Evolutionary conservation across 1,140 invertebrate species (phyloP).

Genomic region (Trialeurodes vaporariorum): DNA sequence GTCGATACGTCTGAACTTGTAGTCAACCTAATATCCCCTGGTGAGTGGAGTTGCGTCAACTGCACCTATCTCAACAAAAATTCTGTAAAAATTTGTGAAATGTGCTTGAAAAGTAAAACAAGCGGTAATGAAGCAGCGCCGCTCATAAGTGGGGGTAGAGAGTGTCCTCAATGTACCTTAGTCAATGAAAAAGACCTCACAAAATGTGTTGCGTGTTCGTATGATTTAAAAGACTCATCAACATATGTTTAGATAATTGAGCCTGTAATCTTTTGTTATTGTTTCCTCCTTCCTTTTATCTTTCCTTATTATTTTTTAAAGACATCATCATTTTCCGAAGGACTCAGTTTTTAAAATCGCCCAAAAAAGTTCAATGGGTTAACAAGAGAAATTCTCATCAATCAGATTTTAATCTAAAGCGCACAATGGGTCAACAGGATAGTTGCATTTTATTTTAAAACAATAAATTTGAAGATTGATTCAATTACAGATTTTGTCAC

Average conservation of each 20-base stretch:
- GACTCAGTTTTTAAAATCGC: too few relatives aligned
- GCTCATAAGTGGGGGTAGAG: slow-evolving; percentile 56
- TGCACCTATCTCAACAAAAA: slow-evolving; percentile 57
- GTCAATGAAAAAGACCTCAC: slow-evolving; percentile 57
- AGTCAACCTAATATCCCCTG: slow-evolving; percentile 16
- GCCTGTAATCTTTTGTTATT: not conserved
- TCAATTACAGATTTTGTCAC: too few relatives aligned
- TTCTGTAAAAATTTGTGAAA: slow-evolving; percentile 52
- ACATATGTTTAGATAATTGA: slow-evolving; percentile 51
- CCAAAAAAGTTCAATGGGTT: too few relatives aligned
- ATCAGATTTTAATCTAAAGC: too few relatives aligned
- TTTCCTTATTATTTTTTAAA: not conserved
- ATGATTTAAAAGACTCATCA: slow-evolving; percentile 57
- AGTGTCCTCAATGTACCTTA: slow-evolving; percentile 64
- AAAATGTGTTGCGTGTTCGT: slow-evolving; percentile 53
- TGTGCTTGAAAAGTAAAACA: slow-evolving; percentile 55
- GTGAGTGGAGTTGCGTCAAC: slow-evolving; percentile 52
- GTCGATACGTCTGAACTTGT: not conserved
- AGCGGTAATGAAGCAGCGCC: slow-evolving; percentile 48
- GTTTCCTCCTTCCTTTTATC: not conserved
- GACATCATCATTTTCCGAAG: too few relatives aligned
- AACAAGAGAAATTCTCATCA: too few relatives aligned
- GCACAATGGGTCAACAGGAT: too few relatives aligned
- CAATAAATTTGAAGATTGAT: too few relatives aligned
- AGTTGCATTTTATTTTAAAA: too few relatives aligned